phyloP scores from a whole-genome alignment of 2,888 invertebrate species.

The Ochlodes sylvanus region DNA sequence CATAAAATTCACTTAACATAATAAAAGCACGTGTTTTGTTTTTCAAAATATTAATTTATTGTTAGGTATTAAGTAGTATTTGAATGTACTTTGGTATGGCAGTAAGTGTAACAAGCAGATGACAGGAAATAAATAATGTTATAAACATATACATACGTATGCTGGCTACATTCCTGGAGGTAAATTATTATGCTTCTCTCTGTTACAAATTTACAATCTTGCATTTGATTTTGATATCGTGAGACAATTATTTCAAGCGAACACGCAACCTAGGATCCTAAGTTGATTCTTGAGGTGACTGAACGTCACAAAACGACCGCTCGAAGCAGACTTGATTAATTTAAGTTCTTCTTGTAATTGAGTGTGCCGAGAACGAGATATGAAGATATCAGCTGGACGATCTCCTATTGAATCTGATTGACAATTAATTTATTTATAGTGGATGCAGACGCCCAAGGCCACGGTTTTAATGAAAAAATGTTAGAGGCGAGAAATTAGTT shows the following conservation, averaged over 20 bases:
- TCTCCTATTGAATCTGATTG: conserved; percentile 70
- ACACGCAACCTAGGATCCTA: background rate
- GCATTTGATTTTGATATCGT: too few relatives aligned
- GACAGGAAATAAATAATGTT: too few relatives aligned
- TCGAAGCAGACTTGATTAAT: conserved; percentile 35
- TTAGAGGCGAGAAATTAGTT: conserved; percentile 40
- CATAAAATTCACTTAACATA: too few relatives aligned
- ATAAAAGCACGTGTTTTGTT: too few relatives aligned
- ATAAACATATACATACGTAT: too few relatives aligned
- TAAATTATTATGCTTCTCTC: too few relatives aligned
- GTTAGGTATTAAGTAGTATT: too few relatives aligned
- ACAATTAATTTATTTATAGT: conserved; percentile 65
- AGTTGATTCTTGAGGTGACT: background rate
- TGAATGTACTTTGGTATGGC: too few relatives aligned
- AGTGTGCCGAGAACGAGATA: conserved; percentile 58
- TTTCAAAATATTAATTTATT: too few relatives aligned
- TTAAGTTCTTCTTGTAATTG: conserved; percentile 43
- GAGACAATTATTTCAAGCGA: too few relatives aligned
- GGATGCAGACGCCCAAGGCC: conserved; percentile 25
- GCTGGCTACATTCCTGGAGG: too few relatives aligned
- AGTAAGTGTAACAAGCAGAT: too few relatives aligned
- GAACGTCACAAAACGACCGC: conserved; percentile 1
- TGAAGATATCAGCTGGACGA: conserved; percentile 70
- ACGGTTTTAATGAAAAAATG: conserved; percentile 33
- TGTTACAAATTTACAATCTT: background rate